Percentiles rank a stretch among this genome's conserved stretches.
phyloP scores from a whole-genome alignment of 2,113 vertebrate genomes.

The Bufo gargarizans region DNA sequence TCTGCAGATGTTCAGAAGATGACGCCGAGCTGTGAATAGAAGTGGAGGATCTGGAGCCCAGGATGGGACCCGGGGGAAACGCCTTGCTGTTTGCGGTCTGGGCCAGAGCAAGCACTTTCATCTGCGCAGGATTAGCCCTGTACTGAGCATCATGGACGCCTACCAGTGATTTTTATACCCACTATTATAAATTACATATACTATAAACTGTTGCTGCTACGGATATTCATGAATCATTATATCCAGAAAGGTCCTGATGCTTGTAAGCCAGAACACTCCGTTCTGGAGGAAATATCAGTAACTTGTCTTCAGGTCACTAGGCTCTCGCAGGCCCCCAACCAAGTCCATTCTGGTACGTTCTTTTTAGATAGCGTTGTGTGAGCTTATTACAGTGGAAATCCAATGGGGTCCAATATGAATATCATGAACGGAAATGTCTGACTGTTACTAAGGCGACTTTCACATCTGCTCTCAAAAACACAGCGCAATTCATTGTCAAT shows the following conservation, averaged over 20 bases:
- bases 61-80: neutral
- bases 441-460: no score
- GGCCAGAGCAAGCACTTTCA: neutral
- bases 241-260: neutral
- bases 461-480: no score
- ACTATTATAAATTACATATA: neutral
- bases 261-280: neutral
- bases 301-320: neutral
- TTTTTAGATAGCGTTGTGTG: neutral
- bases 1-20: neutral
- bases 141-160: neutral
- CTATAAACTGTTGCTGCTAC: neutral
- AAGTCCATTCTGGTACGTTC: constrained; percentile 11
- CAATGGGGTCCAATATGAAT: neutral
- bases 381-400: neutral
- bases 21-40: neutral
- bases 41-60: neutral
- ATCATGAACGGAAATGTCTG: no score
- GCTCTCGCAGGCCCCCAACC: neutral
- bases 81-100: neutral
- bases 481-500: no score
- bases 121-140: neutral
- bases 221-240: constrained; percentile 22
- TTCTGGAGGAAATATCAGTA: constrained; percentile 22
- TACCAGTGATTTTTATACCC: neutral